Base-by-base conservation (phyloP, 2,888 invertebrate species). In the Rhingia campestris region DNA sequence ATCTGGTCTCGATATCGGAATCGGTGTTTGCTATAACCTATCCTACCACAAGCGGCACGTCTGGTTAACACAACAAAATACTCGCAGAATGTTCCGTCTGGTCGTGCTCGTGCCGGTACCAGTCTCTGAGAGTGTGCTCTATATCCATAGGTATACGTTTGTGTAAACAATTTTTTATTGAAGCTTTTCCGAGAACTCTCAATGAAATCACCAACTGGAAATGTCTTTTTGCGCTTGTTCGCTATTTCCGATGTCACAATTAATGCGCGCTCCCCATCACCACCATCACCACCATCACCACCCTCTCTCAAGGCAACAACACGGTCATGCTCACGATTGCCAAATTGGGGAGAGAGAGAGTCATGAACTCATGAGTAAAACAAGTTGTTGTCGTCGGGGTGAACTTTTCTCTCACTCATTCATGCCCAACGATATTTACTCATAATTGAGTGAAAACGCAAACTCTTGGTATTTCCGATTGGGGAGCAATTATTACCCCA, bases 161-260 rank as follows among this genome's bases (percentile, higher is more conserved):
- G 43, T 67, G 45, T 7, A 64, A n/a, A 61, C 54, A 39, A 6
- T 41, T 32, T 37, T 73, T 67, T 63, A 66, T 74, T 33, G 56
- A 59, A 84, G 84, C 84, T 84, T 84, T 84, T 84, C 80, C 80
- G 41, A 75, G 84, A 84, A 84, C 49, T 80, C 66, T 66, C 35
- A 84, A 84, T 84, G 84, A 84, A 84, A 84, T 84, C 84, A 84
- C 66, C 74, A 79, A 70, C 84, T 84, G 80, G 74, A 80, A 84
- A 75, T 84, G 80, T 74, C 74, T 59, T 47, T 67, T 59, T 73
- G 73, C 47, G 72, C 45, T 73, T 22, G 53, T 41, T 70, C 59
- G 64, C 66, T 32, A 80, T 80, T 80, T 80, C 70, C 80, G 80
- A 84, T 84, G 80, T 84, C 84, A 84, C 74, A 84, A 47, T 80